Evolutionary conservation across 1,140 invertebrate genomes (phyloP), one percentile per base, ranked within the genome.

Genomic region (Saccostrea glomerata): DNA sequence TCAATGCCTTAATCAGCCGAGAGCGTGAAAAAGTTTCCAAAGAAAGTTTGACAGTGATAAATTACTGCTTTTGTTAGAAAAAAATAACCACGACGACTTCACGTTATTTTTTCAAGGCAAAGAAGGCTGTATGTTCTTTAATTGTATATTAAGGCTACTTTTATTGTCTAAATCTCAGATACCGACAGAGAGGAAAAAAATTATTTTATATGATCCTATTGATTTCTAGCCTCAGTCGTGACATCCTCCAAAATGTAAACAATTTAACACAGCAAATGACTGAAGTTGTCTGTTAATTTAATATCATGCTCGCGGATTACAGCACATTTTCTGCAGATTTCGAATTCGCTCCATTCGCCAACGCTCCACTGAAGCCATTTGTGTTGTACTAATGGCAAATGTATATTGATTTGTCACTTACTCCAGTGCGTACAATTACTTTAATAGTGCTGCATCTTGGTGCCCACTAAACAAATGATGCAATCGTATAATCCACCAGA

Each of bases 381-480:
- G n/a, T 77, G 25, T 25, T 25, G 11, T 36, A 12, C 13, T 77
- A 77, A 77, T 36, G 25, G 70, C 25, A 36, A 63, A 77, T 77
- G 23, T 77, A 77, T 77, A 77, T 77, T 77, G 70, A 77, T 77
- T 36, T 25, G 15, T 77, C 25, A 77, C 25, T 77, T 30, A 30
- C 25, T 77, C 70, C 15, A 30, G 70, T 77, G 25, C 13, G 30
- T 4, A 77, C 12, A 36, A 77, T 77, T 77, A 77, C 70, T 77
- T 77, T 30, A 77, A 77, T 77, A 36, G 70, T 77, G 83, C 23
- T 25, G 25, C 25, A 30, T 84, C 54, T 25, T 20, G n/a, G 54
- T 25, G 23, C 54, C 54, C 54, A 47, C 82, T 88, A 88, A 66
- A 77, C 30, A 30, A 84, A 88, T 60, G 55, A 88, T 58, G 60